Percentiles rank a stretch among this genome's conserved stretches.
phyloP scores from a whole-genome alignment of 2,888 invertebrate genomes.

The Elaeidobius kamerunicus region DNA sequence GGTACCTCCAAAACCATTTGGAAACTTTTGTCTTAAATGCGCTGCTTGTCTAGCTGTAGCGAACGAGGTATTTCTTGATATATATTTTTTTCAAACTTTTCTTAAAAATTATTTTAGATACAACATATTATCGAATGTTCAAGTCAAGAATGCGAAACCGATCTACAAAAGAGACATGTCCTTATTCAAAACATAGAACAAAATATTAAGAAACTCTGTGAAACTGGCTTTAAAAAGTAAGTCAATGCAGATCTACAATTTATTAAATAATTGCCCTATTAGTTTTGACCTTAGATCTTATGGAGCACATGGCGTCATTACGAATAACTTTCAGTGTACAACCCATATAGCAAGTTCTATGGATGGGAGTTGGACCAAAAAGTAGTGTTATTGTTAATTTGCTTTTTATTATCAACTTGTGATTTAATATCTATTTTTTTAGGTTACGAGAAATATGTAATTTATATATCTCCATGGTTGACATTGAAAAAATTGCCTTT shows the following conservation, averaged over 20 bases:
- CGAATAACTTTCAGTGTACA: conserved; percentile 36
- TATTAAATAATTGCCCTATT: conserved; percentile 1
- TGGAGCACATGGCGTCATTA: conserved; percentile 33
- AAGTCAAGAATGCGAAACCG: conserved; percentile 28
- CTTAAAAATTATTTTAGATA: conserved; percentile 32
- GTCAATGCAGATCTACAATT: no score
- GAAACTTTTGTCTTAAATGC: conserved; percentile 39
- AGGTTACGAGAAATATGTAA: conserved; percentile 39
- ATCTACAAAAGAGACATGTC: conserved; percentile 29
- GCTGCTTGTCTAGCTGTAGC: conserved; percentile 39
- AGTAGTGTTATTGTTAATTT: no score
- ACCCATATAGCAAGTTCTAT: conserved; percentile 35
- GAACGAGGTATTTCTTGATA: conserved; percentile 31
- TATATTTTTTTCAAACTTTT: neutral
- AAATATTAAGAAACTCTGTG: conserved; percentile 34
- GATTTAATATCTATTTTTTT: conserved; percentile 29
- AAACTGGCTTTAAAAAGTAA: conserved; percentile 38
- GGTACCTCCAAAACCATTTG: conserved; percentile 38
- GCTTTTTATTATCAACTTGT: no score
- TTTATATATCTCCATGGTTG: conserved; percentile 35
- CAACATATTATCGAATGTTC: conserved; percentile 32
- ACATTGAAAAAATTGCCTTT: conserved; percentile 33
- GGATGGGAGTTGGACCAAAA: conserved; percentile 41
- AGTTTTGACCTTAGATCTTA: conserved; percentile 39
- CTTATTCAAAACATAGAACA: conserved; percentile 27